Evolutionary conservation across 2,888 invertebrate genomes (phyloP), one percentile per base, ranked within the genome.

Genomic region (Phalera bucephala): DNA sequence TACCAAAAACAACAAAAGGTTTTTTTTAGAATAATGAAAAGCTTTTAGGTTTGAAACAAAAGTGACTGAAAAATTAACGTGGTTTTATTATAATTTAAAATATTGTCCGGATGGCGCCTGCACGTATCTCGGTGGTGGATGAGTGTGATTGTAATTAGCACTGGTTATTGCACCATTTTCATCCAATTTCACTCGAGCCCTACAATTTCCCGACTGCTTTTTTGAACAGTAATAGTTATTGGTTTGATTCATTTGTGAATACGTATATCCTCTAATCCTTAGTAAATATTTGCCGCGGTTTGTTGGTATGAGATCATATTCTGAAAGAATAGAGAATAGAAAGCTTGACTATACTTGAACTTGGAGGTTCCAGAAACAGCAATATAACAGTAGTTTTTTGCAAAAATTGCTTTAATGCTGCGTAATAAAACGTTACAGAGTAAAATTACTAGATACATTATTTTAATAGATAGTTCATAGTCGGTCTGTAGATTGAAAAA

Each of bases 211-310:
- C 0, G 25, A 10, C 27, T 49, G 40, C 33, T 57, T 58, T 33
- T 56, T 62, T 1, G 61, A 62, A 35, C 64, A 66, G 35, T 64
- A 61, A 30, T 50, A 64, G 23, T 54, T 13, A 5, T 31, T 36
- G 0, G 13, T 26, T 2, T 13, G 12, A 6, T 45, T 42, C 36
- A 47, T 54, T 36, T 53, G 58, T 0, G 53, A 62, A 17, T 40
- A 64, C 1, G 64, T 62, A 29, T 52, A 56, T 2, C 52, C 54
- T 7, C 47, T 39, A 12, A 55, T 27, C 55, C 58, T 52, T 5
- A 62, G 29, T 14, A 57, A 29, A 4, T 45, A 27, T 26, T 45
- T 42, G 12, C 54, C 53, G 33, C 47, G 36, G 1, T 28, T 35
- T n/a, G 51, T 46, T 12, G 51, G 54, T 33, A 60, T 23, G 4